Evolutionary conservation across 2,797 vertebrate genomes (phyloP), one percentile per base, ranked within the genome.

Genomic region (Lophius americanus): DNA sequence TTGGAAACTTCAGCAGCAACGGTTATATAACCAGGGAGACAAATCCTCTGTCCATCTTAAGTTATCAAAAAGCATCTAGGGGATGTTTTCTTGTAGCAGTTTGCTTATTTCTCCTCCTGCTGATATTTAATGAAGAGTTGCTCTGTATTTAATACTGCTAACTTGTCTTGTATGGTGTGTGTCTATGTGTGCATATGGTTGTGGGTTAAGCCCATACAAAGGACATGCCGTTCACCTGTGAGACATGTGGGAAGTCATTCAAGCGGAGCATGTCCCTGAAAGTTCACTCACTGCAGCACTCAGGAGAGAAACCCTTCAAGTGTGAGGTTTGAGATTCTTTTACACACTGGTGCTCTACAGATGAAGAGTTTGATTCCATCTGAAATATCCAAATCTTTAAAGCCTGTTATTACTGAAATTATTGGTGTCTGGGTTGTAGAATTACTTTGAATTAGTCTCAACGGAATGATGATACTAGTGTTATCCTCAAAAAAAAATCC

Each of bases 141-240:
- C 44, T 71, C 39, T 59, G 5, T 60, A 64, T 49, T 69, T 50
- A 73, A 70, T 46, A 53, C 23, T 44, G 53, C 67, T 65, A 67
- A 73, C 33, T 52, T 63, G 48, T 68, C 11, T 43, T 73, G 54
- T 61, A 14, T 23, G 38, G 49, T 59, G 47, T 68, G 53, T 81
- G 43, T 63, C 43, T 79, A 7, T 77, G 47, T 65, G 38, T 43
- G 49, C 60, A 47, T 62, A 14, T 51, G 4, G 55, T 36, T 75
- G 38, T 71, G 62, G 71, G 48, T 38, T 0, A 66, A 99, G 97
- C 97, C 73, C 97, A 99, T 85, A 98, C 97, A n/a, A 98, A 99
- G 95, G 97, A 99, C 91, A 99, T 99, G 97, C 97, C 97, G 0
- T 99, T 98, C 90, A 99, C 97, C 62, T 99, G 97, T 0, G 97